Base-by-base conservation (phyloP, 2,113 vertebrate genomes). In the Leptodactylus fuscus region DNA sequence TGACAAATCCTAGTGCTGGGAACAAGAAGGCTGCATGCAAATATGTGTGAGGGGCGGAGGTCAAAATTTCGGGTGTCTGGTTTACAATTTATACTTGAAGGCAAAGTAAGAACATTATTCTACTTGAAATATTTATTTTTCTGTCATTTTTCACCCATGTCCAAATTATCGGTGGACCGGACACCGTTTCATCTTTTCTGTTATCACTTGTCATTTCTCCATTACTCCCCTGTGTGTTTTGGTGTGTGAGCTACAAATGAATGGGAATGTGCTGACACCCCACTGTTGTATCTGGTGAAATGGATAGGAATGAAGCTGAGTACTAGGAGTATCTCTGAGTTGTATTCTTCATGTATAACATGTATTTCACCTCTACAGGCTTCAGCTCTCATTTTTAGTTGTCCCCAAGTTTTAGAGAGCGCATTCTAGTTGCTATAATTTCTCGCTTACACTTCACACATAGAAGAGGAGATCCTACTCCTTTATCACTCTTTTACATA, bases 41-140 rank as follows among this genome's bases (percentile, higher is more conserved):
- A 67, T 62, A 76, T 78, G 83, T 78, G 83, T 24, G 16, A 51
- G 67, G 83, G 32, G 22, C 32, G 15, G 48, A 69, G 83, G 76
- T 85, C 75, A 85, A 20, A 12, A 75, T 22, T 80, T 38, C 71
- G 75, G 74, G 46, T 65, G 62, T 78, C 62, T 67, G 74, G 69
- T 78, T 78, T 69, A 85, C 41, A 48, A 75, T 24, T 55, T 74
- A 15, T 49, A 29, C 51, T 75, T 12, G n/a, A 29, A 27, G 53
- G 34, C 70, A 34, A 24, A 85, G 83, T 38, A 9, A 48, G 22
- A 36, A 65, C 83, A 71, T 53, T 70, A 58, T 70, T 48, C 62
- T 53, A 24, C 32, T 51, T 78, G 74, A 53, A 53, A 69, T 78
- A 85, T 85, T 80, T 85, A 85, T 69, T 79, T 12, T 79, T 51